A percentile compares a stretch with the other conserved stretches of the same genome.
phyloP scores from a whole-genome alignment of 2,797 vertebrate genomes.

The Falco concolor region DNA sequence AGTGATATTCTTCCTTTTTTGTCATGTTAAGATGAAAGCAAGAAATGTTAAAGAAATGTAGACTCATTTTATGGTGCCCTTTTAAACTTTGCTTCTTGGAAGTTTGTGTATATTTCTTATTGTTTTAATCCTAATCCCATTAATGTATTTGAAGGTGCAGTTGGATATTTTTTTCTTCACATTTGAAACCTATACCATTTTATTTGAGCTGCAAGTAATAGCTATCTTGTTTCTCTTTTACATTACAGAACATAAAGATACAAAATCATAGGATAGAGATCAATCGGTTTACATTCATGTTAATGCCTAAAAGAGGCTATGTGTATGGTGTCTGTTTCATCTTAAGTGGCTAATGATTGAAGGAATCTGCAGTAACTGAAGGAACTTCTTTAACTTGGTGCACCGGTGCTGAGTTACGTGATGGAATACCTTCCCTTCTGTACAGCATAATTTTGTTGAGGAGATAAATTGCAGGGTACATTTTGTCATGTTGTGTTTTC shows the following conservation, averaged over 20 bases:
- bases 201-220: not conserved
- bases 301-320: not conserved
- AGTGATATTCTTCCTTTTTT: not conserved
- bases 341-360: not conserved
- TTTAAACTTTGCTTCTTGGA: not conserved
- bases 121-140: not conserved
- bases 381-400: not conserved
- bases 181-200: not conserved
- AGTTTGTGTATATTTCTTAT: not conserved
- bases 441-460: not conserved
- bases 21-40: not conserved
- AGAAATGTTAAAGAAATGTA: not conserved
- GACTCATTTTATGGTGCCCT: not conserved
- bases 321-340: not conserved
- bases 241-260: not conserved
- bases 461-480: conserved; percentile 13
- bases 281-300: not conserved
- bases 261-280: not conserved
- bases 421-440: not conserved
- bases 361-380: not conserved
- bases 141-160: not conserved
- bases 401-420: not conserved
- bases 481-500: conserved; percentile 17
- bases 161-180: not conserved
- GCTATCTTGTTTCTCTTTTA: not conserved